These are phyloP conservation scores for Ovis canadensis DNA, from an alignment of 2,113 vertebrate species.

Conservation along the genomic window DNA sequence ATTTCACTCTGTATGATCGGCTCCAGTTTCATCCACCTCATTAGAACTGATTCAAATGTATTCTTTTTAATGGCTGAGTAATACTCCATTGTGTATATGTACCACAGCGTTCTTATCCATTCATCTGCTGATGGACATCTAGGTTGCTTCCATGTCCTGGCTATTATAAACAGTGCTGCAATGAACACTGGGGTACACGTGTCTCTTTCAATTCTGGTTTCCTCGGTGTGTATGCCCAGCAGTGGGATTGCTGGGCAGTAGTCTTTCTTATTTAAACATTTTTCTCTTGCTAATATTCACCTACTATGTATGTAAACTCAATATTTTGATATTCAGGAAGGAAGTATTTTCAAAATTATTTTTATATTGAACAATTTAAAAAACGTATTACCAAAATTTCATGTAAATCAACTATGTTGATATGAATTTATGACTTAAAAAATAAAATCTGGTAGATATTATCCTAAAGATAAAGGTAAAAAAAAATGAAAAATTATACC, in stretches of 20 bases:
- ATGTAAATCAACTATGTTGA: not conserved
- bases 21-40: too few species aligned
- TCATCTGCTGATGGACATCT: too few species aligned
- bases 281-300: not conserved
- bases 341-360: constrained; percentile 24
- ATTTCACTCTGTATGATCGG: too few species aligned
- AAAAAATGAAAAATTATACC: not conserved
- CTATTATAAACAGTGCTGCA: too few species aligned
- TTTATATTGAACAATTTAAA: not conserved
- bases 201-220: too few species aligned
- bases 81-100: too few species aligned
- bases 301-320: not conserved
- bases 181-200: too few species aligned
- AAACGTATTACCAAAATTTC: not conserved
- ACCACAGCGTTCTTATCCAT: too few species aligned
- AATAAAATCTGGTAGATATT: not conserved
- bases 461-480: not conserved
- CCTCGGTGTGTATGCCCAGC: too few species aligned
- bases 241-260: not conserved
- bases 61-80: too few species aligned
- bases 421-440: constrained; percentile 25
- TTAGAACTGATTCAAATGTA: too few species aligned
- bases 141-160: too few species aligned
- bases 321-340: not conserved
- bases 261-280: constrained; percentile 5